Evolutionary conservation across 2,113 vertebrate species (phyloP).

Genomic region (Tragelaphus buxtoni): DNA sequence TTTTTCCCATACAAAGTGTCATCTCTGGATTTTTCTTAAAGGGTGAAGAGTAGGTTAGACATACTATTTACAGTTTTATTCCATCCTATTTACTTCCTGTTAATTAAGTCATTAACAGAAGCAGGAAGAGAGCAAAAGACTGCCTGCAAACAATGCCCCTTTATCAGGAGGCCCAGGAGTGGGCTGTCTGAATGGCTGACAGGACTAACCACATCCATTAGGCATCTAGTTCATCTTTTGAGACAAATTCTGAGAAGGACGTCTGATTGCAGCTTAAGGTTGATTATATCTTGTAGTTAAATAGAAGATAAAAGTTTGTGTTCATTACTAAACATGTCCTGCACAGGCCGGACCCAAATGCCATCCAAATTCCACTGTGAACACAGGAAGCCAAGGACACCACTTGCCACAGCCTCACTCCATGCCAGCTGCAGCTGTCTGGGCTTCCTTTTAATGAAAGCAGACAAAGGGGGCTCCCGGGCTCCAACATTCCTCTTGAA

Average conservation of each 20-base stretch:
- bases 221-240: not conserved
- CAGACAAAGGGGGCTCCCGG: constrained; percentile 34
- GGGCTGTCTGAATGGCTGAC: not conserved
- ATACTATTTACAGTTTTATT: not conserved
- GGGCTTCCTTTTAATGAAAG: constrained; percentile 18
- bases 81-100: constrained; percentile 39
- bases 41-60: not conserved
- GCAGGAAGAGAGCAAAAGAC: constrained; percentile 14
- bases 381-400: not conserved
- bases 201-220: not conserved
- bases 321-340: not conserved
- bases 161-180: constrained; percentile 3
- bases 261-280: not conserved
- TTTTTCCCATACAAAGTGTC: not conserved
- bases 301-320: accelerated
- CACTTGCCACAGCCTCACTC: not conserved
- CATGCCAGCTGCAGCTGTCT: constrained; percentile 4
- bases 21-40: not conserved
- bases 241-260: not conserved
- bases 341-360: accelerated
- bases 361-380: not conserved
- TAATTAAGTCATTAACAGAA: constrained; percentile 57
- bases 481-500: constrained; percentile 37
- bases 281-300: not conserved
- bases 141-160: constrained; percentile 47